phyloP scores from a whole-genome alignment of 2,113 vertebrate genomes.

The Brachyhypopomus occidentalis region DNA sequence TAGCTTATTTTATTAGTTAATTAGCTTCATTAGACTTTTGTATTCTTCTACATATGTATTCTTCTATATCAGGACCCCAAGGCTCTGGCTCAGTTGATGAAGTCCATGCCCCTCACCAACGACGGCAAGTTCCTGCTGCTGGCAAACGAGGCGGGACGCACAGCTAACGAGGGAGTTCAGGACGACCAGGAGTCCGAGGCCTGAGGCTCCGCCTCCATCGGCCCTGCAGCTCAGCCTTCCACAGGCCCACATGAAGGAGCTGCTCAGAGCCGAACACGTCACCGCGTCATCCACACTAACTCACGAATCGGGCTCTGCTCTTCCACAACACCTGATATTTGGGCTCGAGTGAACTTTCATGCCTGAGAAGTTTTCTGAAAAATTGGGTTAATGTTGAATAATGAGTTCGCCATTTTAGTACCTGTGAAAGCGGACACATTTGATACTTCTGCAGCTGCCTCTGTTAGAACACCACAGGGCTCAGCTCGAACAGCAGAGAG shows the following conservation, averaged over 20 bases:
- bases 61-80: constrained; percentile 82
- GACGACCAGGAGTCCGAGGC: constrained; percentile 91
- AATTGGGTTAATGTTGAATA: background rate
- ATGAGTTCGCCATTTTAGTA: background rate
- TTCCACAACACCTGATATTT: background rate
- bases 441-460: background rate
- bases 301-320: background rate
- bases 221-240: background rate
- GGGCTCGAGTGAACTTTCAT: background rate
- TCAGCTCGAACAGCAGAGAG: background rate
- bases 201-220: constrained; percentile 55
- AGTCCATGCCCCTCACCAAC: constrained; percentile 87
- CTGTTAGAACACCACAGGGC: background rate
- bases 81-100: constrained; percentile 89
- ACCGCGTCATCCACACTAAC: background rate
- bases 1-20: background rate
- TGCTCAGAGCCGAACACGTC: background rate
- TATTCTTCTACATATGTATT: background rate
- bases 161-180: constrained; percentile 67
- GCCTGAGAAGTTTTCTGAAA: background rate
- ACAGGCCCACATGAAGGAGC: background rate
- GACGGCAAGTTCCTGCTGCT: constrained; percentile 93
- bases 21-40: background rate
- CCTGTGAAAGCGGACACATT: background rate
- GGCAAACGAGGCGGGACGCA: constrained; percentile 74